These are phyloP conservation scores for Drosophila malerkotliana DNA, from an alignment of 1,140 invertebrate species.

Conservation along the genomic window DNA sequence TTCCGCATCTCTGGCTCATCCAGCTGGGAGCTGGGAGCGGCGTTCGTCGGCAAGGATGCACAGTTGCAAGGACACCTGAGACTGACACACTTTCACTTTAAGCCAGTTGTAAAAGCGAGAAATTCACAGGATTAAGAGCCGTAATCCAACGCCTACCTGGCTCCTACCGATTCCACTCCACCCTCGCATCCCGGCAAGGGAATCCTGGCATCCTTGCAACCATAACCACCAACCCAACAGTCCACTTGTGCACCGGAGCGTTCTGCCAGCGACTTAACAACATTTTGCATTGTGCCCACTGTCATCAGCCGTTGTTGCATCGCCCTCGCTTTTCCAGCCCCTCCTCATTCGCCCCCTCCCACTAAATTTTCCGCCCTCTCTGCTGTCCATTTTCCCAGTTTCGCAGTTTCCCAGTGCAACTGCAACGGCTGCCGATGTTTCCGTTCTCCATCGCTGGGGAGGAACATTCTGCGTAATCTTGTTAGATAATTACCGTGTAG, in stretches of 20 bases:
- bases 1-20: conserved; percentile 28
- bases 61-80: conserved; percentile 48
- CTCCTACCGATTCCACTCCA: not conserved
- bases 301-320: conserved; percentile 39
- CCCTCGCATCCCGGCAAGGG: not conserved
- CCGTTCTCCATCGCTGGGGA: conserved; percentile 35
- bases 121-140: conserved; percentile 51
- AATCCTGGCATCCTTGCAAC: conserved; percentile 11
- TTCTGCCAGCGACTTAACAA: conserved; percentile 50
- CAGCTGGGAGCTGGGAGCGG: conserved; percentile 4
- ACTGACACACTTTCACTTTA: conserved; percentile 50
- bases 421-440: conserved; percentile 39
- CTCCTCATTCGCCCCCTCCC: not conserved
- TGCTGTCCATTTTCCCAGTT: not conserved
- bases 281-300: conserved; percentile 53
- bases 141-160: conserved; percentile 39
- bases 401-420: not conserved
- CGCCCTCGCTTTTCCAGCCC: conserved; percentile 1
- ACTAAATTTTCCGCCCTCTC: not conserved
- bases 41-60: conserved; percentile 21
- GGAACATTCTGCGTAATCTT: conserved; percentile 49
- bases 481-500: conserved; percentile 54
- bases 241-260: conserved; percentile 51
- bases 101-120: conserved; percentile 52
- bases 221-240: conserved; percentile 49